Conservation (phyloP, 2,113 vertebrate genomes). For the Petrocephalus microphthalmus region DNA sequence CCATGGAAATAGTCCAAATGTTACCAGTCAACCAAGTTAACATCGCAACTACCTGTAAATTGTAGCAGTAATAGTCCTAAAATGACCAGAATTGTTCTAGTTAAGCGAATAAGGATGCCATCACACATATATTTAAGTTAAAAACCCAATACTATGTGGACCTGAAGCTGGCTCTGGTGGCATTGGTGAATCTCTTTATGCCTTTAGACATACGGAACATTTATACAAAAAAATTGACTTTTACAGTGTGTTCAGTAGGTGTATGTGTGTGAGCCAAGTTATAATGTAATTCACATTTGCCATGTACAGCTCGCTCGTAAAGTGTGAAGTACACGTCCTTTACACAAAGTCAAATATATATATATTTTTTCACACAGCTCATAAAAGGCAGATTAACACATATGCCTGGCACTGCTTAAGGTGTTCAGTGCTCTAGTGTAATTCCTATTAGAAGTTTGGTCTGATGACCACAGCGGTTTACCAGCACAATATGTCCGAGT, state of each 20-base stretch:
- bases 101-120: constrained; percentile 29
- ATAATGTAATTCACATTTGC: constrained; percentile 11
- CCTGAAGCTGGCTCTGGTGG: neutral
- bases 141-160: neutral
- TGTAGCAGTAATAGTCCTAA: constrained; percentile 27
- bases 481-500: constrained; percentile 48
- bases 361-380: constrained; percentile 16
- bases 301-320: constrained; percentile 8
- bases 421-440: neutral
- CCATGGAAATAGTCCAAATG: constrained; percentile 25
- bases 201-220: constrained; percentile 26
- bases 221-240: neutral
- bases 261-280: neutral
- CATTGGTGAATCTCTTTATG: constrained; percentile 20
- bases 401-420: constrained; percentile 21
- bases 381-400: constrained; percentile 16
- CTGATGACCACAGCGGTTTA: constrained; percentile 45
- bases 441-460: constrained; percentile 14
- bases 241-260: neutral
- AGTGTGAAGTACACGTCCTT: neutral
- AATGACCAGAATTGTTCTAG: constrained; percentile 28
- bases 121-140: constrained; percentile 27
- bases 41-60: constrained; percentile 18
- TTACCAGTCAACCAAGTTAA: constrained; percentile 34
- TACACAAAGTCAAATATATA: constrained; percentile 8